These are phyloP conservation scores for Nothobranchius furzeri DNA, from an alignment of 2,113 vertebrate species.

Conservation along the genomic window DNA sequence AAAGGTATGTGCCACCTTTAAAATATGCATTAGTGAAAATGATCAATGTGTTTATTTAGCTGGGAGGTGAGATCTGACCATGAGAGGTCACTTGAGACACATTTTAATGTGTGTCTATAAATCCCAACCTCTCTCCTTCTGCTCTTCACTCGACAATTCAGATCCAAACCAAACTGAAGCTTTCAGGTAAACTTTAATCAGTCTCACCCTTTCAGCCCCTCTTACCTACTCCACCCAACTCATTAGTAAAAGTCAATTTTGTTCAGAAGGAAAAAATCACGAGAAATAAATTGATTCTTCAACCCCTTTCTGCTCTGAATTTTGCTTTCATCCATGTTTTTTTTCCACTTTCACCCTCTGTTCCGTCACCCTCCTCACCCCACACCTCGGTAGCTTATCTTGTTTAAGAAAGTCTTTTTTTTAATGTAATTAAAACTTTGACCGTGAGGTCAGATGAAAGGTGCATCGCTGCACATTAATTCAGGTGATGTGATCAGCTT, in stretches of 20 bases:
- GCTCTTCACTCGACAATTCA: conserved; percentile 47
- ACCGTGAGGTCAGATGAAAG: conserved; percentile 8
- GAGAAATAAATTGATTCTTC: conserved; percentile 46
- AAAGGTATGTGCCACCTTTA: neutral
- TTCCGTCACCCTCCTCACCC: conserved; percentile 20
- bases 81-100: neutral
- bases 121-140: neutral
- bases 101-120: neutral
- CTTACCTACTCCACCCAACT: conserved; percentile 7
- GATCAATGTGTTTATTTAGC: neutral
- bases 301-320: conserved; percentile 25
- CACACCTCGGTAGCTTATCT: conserved; percentile 12
- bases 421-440: conserved; percentile 42
- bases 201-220: conserved; percentile 8
- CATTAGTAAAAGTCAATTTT: conserved; percentile 51
- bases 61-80: neutral
- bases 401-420: conserved; percentile 28
- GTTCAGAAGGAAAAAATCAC: conserved; percentile 25
- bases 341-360: conserved; percentile 22
- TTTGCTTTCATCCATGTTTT: conserved; percentile 12
- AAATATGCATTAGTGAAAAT: neutral
- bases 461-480: conserved; percentile 3
- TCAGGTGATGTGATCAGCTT: neutral
- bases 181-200: conserved; percentile 59
- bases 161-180: conserved; percentile 71